Conservation (phyloP, 2,113 vertebrate genomes). For the Condylura cristata region DNA sequence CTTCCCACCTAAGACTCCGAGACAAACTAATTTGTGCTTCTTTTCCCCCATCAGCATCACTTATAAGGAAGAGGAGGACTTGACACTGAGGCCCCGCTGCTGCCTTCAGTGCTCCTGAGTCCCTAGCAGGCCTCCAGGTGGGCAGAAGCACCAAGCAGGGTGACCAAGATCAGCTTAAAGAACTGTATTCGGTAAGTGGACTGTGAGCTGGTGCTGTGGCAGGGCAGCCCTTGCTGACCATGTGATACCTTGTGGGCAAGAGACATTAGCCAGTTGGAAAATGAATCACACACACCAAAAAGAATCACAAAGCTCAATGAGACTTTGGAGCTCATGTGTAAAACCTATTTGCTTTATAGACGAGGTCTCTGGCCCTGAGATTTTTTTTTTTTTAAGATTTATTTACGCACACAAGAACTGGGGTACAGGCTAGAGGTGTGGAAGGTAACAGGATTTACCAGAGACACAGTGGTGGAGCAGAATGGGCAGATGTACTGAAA, state of each 20-base stretch:
- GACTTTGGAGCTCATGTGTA: background rate
- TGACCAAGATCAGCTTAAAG: constrained; percentile 52
- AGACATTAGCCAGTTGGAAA: background rate
- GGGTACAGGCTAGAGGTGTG: too few relatives aligned
- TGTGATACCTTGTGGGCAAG: background rate
- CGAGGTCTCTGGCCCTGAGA: background rate
- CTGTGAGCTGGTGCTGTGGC: background rate
- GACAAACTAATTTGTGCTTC: constrained; percentile 12
- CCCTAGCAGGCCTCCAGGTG: constrained; percentile 52
- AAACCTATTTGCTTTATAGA: constrained; percentile 30
- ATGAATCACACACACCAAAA: background rate
- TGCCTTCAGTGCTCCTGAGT: constrained; percentile 84
- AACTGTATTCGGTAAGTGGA: constrained; percentile 76
- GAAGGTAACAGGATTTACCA: too few relatives aligned
- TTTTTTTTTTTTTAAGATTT: too few relatives aligned
- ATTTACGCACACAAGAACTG: too few relatives aligned
- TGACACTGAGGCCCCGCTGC: constrained; percentile 78
- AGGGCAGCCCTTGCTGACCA: background rate
- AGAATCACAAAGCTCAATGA: background rate
- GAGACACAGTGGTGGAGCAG: too few relatives aligned
- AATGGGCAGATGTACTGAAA: too few relatives aligned
- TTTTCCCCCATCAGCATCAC: constrained; percentile 63
- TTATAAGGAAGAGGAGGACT: constrained; percentile 67
- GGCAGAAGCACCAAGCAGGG: constrained; percentile 30
- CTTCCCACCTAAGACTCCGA: background rate